Evolutionary conservation across 2,113 vertebrate genomes (phyloP).

Genomic region (Cavia porcellus): DNA sequence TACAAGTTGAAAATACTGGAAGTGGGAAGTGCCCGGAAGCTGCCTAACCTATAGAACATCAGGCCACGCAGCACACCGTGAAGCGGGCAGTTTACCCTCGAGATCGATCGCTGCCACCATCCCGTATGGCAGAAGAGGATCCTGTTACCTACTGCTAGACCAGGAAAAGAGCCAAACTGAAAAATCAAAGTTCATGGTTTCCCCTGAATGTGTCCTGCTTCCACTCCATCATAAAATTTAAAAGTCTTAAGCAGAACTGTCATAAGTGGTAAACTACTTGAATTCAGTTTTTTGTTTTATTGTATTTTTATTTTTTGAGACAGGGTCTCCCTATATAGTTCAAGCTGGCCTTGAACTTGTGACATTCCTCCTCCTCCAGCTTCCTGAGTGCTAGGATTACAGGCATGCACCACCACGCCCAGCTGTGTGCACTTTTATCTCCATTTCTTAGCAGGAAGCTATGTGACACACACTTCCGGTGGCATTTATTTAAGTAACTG

Average conservation of each 20-base stretch:
- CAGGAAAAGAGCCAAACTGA: background rate
- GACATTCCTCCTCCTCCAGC: background rate
- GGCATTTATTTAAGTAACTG: conserved; percentile 5
- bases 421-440: background rate
- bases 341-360: background rate
- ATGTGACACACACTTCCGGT: background rate
- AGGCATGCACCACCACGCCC: background rate
- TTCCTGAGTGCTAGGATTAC: background rate
- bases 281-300: background rate
- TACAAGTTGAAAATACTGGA: background rate
- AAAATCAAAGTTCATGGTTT: background rate
- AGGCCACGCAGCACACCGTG: background rate
- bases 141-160: background rate
- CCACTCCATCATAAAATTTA: background rate
- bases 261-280: background rate
- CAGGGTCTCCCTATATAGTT: background rate
- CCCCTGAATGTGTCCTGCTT: background rate
- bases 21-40: background rate
- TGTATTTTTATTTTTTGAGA: background rate
- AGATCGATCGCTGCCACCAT: background rate
- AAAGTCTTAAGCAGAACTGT: background rate
- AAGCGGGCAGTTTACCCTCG: background rate
- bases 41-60: too few relatives aligned
- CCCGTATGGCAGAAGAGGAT: too few relatives aligned
- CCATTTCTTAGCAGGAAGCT: background rate